A percentile compares a stretch with the other conserved stretches of the same genome.
Evolutionary conservation across 2,797 vertebrate genomes (phyloP).

Genomic region (Epinephelus awoara): DNA sequence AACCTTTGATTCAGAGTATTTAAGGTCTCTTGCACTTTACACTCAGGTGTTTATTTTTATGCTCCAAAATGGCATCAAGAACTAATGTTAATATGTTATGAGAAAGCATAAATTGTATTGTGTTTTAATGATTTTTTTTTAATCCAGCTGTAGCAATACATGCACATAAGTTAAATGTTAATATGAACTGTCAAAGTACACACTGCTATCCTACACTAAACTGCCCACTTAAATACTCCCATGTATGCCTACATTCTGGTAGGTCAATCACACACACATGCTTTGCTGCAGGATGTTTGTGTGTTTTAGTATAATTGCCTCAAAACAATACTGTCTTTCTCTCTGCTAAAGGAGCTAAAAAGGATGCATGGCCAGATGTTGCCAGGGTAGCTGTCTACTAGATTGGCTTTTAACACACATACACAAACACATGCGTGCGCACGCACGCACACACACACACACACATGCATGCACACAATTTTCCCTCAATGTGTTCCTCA

Average conservation of each 20-base stretch:
- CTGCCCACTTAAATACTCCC: slow-evolving; percentile 20
- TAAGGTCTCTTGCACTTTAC: slow-evolving; percentile 17
- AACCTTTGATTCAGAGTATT: slow-evolving; percentile 1
- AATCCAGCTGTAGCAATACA: not conserved
- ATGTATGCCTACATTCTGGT: slow-evolving; percentile 32
- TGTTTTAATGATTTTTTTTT: not conserved
- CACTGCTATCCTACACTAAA: slow-evolving; percentile 27
- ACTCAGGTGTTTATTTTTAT: slow-evolving; percentile 9
- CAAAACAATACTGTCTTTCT: slow-evolving; percentile 87
- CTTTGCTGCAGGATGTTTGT: slow-evolving; percentile 66
- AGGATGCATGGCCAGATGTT: slow-evolving; percentile 84
- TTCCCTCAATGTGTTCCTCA: slow-evolving; percentile 82
- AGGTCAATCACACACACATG: slow-evolving; percentile 44
- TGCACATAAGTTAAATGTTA: not conserved
- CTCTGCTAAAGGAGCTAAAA: slow-evolving; percentile 71
- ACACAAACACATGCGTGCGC: slow-evolving; percentile 14
- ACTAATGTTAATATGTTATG: not conserved
- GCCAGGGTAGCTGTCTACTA: slow-evolving; percentile 70
- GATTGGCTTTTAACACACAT: slow-evolving; percentile 54
- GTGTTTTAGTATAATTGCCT: slow-evolving; percentile 73
- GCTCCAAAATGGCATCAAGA: not conserved
- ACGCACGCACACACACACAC: slow-evolving; percentile 35
- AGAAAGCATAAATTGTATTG: not conserved
- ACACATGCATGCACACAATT: slow-evolving; percentile 37
- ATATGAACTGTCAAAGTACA: slow-evolving; percentile 19